Base-by-base conservation (phyloP, 2,113 vertebrate genomes). In the Amazona vittata region DNA sequence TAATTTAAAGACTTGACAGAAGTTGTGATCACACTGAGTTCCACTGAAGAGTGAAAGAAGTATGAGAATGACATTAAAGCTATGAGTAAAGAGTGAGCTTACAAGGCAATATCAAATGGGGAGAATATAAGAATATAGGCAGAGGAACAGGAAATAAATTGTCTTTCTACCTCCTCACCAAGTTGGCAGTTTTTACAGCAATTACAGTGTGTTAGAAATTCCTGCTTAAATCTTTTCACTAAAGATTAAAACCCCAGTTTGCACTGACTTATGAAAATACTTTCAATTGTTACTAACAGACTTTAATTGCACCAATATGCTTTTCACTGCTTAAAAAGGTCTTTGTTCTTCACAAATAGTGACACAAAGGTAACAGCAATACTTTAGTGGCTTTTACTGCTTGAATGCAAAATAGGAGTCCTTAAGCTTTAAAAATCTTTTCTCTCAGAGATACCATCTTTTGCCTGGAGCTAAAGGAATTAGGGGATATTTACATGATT, bases 391-490 rank as follows among this genome's bases (percentile, higher is more conserved):
- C 50, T 97, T 97, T 95, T 89, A 82, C 82, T 93, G 87, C 96
- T 97, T 96, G 91, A 94, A 92, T 94, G 94, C 93, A 95, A 96
- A 97, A 33, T 94, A 92, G 76, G 49, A 84, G 50, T 94, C 78
- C 91, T 86, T 97, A 93, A 97, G 95, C 95, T 97, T 97, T 89
- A 90, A 95, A 97, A 95, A 94, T 94, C 96, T 97, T 94, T 94
- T 96, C 80, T 89, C 84, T 97, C 83, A 92, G 94, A 97, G 97
- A 97, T 93, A 97, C 53, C 82, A 95, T 95, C 96, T 97, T 91
- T 96, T 94, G 96, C 95, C 97, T 90, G 82, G 75, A 97, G 96
- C 95, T 96, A 94, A 95, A 92, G 95, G 96, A 96, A 97, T 97
- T 86, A 95, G 77, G 82, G 88, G 76, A 86, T 96, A 96, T 97